Evolutionary conservation across 2,113 vertebrate species (phyloP).

Genomic region (Cyanoderma ruficeps): DNA sequence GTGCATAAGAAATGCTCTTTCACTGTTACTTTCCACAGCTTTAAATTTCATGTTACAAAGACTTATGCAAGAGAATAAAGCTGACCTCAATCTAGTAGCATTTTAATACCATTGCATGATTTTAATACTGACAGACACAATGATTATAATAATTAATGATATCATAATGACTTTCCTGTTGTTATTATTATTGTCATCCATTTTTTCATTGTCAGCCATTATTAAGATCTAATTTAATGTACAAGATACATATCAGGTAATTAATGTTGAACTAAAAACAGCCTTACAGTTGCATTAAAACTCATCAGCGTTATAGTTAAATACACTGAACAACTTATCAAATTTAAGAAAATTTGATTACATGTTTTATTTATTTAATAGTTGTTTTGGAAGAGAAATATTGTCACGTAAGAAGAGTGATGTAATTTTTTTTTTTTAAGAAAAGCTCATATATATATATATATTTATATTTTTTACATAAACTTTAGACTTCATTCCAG

Average conservation of each 20-base stretch:
- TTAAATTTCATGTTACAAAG: not conserved
- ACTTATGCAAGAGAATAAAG: not conserved
- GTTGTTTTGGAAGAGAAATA: not conserved
- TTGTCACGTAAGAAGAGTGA: not conserved
- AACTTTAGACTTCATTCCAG: not conserved
- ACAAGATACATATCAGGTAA: not conserved
- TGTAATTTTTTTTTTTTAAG: not conserved
- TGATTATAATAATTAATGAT: constrained; percentile 36
- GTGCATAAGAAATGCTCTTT: not conserved
- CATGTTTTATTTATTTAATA: not conserved
- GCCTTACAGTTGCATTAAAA: not conserved
- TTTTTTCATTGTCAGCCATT: constrained; percentile 20
- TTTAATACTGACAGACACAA: not conserved
- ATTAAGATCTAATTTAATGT: constrained; percentile 38
- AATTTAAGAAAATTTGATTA: not conserved
- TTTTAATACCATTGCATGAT: not conserved
- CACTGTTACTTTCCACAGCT: not conserved
- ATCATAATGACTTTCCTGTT: constrained; percentile 46
- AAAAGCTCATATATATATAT: not conserved
- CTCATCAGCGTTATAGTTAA: not conserved
- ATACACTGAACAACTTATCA: not conserved
- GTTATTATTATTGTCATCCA: constrained; percentile 33
- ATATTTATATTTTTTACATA: not conserved
- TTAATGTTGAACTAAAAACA: not conserved
- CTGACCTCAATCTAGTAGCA: not conserved